Evolutionary conservation across 2,797 vertebrate genomes (phyloP), one percentile per base, ranked within the genome.

Genomic region (Acrocephalus scirpaceus): DNA sequence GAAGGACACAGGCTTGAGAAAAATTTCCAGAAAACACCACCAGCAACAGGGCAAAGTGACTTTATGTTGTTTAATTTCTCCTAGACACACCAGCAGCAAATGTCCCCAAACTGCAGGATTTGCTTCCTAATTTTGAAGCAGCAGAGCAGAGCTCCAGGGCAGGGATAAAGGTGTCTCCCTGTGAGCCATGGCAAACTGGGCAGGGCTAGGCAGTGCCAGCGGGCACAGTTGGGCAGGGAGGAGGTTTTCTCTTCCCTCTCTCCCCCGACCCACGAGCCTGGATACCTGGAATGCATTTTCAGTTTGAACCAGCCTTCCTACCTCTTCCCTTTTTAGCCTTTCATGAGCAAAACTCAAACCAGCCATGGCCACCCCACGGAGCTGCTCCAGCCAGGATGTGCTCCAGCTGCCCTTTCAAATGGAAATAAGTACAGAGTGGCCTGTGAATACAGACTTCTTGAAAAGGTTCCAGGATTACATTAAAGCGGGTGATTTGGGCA

Each of bases 401-500:
- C 66, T 78, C 82, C 91, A 88, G 64, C 86, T 71, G 73, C 56
- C 73, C 82, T 93, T 96, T 93, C 94, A 94, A 81, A 95, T 94
- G 92, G 91, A 94, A 93, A 93, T 94, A 53, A 66, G 60, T 2
- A 13, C 48, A 29, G 90, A 19, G 62, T 8, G 36, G 62, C 25
- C 86, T 42, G 48, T 88, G 86, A 92, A 88, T 66, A 23, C 51
- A 73, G 48, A 36, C 85, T 67, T 53, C 90, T 91, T 90, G 85
- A 81, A 91, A 90, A 72, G 58, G 16, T 92, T 90, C 79, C 90
- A 90, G 75, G 65, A 94, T 95, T 92, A 74, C 74, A 79, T 86
- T 90, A 91, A 94, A 91, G 87, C 1, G 4, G 76, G 42, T 0
- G 1, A 62, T 73, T 83, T 90, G 85, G 85, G 79, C 70, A 84